Evolutionary conservation across 2,113 vertebrate species (phyloP).

Genomic region (Hipposideros armiger): DNA sequence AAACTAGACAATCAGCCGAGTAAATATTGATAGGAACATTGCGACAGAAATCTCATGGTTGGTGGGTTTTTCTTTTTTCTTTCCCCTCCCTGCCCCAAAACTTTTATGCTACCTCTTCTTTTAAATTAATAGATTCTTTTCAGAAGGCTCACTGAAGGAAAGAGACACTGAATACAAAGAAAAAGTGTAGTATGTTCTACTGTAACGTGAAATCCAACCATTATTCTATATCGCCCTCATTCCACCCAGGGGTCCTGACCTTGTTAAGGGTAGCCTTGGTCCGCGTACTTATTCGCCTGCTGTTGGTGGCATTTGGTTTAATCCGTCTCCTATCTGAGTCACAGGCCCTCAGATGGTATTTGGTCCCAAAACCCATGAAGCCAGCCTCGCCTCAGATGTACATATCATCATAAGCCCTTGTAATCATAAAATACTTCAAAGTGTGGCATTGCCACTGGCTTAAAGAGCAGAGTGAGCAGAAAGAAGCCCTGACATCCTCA

Average conservation of each 20-base stretch:
- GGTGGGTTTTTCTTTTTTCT: not conserved
- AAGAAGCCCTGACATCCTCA: not conserved
- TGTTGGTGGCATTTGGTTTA: not conserved
- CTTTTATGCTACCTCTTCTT: not conserved
- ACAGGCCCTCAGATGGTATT: not conserved
- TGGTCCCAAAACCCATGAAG: not conserved
- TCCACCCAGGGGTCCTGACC: not conserved
- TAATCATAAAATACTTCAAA: not conserved
- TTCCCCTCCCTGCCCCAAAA: not conserved
- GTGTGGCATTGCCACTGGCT: not conserved
- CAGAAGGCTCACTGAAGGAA: not conserved
- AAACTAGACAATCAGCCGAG: not conserved
- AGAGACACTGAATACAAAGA: not conserved
- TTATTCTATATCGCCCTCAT: not conserved
- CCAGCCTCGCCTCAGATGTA: not conserved
- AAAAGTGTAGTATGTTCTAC: not conserved
- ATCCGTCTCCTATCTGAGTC: not conserved
- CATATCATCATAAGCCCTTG: not conserved
- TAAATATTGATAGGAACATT: fast-evolving
- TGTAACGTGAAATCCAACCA: not conserved
- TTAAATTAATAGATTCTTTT: conserved; percentile 1
- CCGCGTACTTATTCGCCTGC: not conserved
- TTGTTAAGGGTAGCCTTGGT: too few relatives aligned
- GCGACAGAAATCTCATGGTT: not conserved
- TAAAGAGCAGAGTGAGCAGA: fast-evolving